Base-by-base conservation (phyloP, 1,140 invertebrate species). In the Sitobion miscanthi region DNA sequence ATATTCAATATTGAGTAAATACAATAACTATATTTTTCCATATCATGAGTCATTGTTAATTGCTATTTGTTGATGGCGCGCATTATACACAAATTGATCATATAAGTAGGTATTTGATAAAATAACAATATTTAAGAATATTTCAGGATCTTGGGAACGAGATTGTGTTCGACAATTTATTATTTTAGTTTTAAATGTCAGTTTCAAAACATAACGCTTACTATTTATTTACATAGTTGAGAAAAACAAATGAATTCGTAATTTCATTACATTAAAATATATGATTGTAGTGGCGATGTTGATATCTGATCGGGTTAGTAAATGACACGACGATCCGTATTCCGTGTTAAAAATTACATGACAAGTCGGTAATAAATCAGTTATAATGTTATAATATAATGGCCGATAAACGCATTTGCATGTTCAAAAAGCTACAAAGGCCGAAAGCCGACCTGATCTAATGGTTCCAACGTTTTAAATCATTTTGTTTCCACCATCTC, bases 301-400 rank as follows among this genome's bases (percentile, higher is more conserved):
- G 87, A 57, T 89, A 89, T 89, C 88, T 57, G 88, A 89, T 89
- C 88, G 52, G 9, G 52, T 14, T 25, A 9, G 88, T 89, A 89
- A 89, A 89, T 54, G 87, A 89, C 5, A 89, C 52, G 86, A 88
- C 30, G 30, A 49, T 23, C 23, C 52, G 47, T 38, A 52, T 89
- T 52, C 49, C 9, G 52, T 54, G 52, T 54, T 89, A 38, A 89
- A 89, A 89, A 89, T 89, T 57, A 89, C 88, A 42, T 42, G 90
- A 90, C 69, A n/a, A 35, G 45, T 49, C 17, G 25, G 42, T 83
- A 82, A 83, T 92, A 92, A 92, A 92, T 92, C 69, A 92, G 62
- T 38, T 52, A 47, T 54, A 49, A 49, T 3, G 8, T 38, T 38
- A 47, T 47, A 47, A 47, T 14, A 38, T 25, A 49, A 83, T 47